Evolutionary conservation across 1,140 invertebrate genomes (phyloP).

Genomic region (Pseudomyrmex cubaensis): DNA sequence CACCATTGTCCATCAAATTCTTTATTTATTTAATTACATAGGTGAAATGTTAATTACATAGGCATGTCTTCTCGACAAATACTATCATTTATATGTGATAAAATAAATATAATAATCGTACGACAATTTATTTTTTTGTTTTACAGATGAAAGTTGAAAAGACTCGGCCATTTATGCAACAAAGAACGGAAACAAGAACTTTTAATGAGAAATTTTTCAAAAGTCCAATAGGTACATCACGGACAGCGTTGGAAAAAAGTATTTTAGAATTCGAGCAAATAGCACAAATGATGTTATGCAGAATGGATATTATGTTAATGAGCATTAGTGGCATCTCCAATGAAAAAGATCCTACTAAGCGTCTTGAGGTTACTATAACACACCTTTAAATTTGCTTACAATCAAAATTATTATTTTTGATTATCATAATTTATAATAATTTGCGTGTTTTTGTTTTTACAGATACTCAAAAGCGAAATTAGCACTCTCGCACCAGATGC

Average conservation of each 20-base stretch:
- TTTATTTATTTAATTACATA: constrained; percentile 11
- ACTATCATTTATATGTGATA: too few species aligned
- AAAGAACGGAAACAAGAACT: constrained; percentile 48
- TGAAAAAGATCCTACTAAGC: constrained; percentile 88
- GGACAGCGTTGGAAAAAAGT: constrained; percentile 82
- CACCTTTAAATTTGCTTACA: constrained; percentile 17
- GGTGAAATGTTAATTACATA: constrained; percentile 2
- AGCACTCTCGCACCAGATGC: constrained; percentile 91
- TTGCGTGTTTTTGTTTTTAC: constrained; percentile 31
- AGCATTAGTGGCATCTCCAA: constrained; percentile 88
- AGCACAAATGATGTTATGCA: constrained; percentile 88
- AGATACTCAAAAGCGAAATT: constrained; percentile 88
- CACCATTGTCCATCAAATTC: constrained; percentile 3
- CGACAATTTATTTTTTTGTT: constrained; percentile 32
- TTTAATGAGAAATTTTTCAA: constrained; percentile 57
- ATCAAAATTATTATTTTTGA: background rate
- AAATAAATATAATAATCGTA: background rate
- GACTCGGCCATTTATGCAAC: constrained; percentile 48
- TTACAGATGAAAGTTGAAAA: constrained; percentile 67
- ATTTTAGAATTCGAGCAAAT: constrained; percentile 86
- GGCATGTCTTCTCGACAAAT: background rate
- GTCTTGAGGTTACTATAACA: constrained; percentile 86
- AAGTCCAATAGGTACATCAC: constrained; percentile 70
- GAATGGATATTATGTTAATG: constrained; percentile 89
- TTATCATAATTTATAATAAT: constrained; percentile 4